These are phyloP conservation scores for Leptopterna dolabrata DNA, from an alignment of 2,888 invertebrate genomes.

Conservation along the genomic window DNA sequence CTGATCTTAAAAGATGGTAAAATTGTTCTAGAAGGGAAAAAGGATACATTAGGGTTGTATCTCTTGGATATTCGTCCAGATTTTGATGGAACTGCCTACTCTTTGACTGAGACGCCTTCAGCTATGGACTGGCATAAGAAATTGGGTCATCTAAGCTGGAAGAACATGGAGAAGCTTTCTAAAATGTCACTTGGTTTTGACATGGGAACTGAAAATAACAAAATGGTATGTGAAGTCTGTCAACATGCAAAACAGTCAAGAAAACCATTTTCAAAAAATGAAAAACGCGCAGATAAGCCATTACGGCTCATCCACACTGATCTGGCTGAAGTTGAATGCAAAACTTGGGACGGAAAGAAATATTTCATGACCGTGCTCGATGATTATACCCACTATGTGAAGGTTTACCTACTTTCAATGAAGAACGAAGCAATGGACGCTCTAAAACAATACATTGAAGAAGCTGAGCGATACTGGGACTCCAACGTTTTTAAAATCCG, in stretches of 20 bases:
- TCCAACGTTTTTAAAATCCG: too few relatives aligned
- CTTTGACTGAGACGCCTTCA: not conserved
- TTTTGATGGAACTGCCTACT: not conserved
- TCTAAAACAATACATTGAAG: too few relatives aligned
- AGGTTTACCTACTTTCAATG: slow-evolving; percentile 56
- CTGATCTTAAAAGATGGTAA: not conserved
- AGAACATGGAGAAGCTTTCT: not conserved
- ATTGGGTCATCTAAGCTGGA: not conserved
- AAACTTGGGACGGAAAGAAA: slow-evolving; percentile 52
- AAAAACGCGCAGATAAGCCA: slow-evolving; percentile 52
- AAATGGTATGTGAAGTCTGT: slow-evolving; percentile 61
- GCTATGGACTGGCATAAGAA: not conserved
- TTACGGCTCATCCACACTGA: slow-evolving; percentile 60
- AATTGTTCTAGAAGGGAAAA: not conserved
- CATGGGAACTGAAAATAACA: not conserved
- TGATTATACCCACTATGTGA: slow-evolving; percentile 59
- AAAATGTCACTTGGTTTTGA: too few relatives aligned
- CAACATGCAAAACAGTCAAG: slow-evolving; percentile 62
- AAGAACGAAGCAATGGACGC: too few relatives aligned
- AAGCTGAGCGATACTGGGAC: too few relatives aligned
- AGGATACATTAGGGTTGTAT: not conserved
- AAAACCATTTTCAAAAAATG: slow-evolving; percentile 61
- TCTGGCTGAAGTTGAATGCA: slow-evolving; percentile 55
- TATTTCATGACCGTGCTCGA: slow-evolving; percentile 60
- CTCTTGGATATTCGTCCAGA: not conserved